Conservation (phyloP, 2,797 vertebrate genomes). For the Ctenosaura bakeri region DNA sequence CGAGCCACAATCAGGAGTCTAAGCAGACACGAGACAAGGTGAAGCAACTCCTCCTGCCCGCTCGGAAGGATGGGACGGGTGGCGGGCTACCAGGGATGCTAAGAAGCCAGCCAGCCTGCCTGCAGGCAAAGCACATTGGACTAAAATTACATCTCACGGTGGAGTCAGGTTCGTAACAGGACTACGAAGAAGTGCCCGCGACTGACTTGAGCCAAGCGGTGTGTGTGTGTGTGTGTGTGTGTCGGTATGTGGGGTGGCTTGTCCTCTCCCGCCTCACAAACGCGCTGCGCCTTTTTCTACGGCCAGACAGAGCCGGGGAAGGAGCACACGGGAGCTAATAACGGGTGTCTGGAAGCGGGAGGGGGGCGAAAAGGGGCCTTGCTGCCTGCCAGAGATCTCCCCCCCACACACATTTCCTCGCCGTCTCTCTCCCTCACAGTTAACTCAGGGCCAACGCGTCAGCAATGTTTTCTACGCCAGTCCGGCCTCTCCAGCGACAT, state of each 20-base stretch:
- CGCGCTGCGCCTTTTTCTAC: conserved; percentile 24
- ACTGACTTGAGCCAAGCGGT: not conserved
- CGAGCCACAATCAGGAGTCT: conserved; percentile 30
- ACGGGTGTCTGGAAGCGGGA: not conserved
- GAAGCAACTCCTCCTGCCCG: conserved; percentile 19
- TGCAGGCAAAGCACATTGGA: conserved; percentile 7
- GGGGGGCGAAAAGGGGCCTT: not conserved
- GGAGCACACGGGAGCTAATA: not conserved
- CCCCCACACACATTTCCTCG: too few species aligned
- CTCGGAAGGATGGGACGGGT: conserved; percentile 36
- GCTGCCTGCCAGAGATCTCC: too few species aligned
- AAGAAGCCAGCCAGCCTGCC: conserved; percentile 55
- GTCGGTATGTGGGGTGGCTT: too few species aligned
- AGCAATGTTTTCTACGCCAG: conserved; percentile 54
- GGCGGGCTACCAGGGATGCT: conserved; percentile 11
- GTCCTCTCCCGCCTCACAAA: not conserved
- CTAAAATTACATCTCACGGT: not conserved
- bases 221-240: not conserved
- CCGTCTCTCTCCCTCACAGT: too few species aligned
- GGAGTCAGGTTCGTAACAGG: conserved; percentile 2
- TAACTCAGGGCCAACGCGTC: conserved; percentile 43
- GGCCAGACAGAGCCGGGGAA: not conserved
- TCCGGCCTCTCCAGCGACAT: not conserved
- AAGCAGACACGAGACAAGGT: conserved; percentile 32
- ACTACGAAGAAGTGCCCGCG: conserved; percentile 27